These are phyloP conservation scores for Drosophila aldrichi DNA, from an alignment of 2,888 invertebrate species.

Conservation along the genomic window DNA sequence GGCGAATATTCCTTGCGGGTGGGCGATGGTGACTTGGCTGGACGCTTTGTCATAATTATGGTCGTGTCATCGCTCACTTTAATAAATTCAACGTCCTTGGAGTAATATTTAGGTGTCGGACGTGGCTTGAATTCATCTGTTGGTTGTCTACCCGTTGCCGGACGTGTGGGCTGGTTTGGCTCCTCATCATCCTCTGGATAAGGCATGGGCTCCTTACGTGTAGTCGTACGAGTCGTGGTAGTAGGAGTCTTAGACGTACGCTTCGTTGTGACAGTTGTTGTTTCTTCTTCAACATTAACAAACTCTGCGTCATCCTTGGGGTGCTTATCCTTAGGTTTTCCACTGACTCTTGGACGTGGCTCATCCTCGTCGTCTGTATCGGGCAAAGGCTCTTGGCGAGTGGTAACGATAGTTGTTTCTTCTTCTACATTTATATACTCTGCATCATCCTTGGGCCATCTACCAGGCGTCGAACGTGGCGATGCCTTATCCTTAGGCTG, in stretches of 20 bases:
- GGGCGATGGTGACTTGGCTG: conserved; percentile 48
- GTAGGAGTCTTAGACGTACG: background rate
- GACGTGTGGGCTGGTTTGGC: background rate
- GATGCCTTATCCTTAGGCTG: background rate
- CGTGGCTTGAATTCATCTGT: conserved; percentile 8
- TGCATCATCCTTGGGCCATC: background rate
- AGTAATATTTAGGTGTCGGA: conserved; percentile 4
- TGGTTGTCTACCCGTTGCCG: background rate
- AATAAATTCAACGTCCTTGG: conserved; percentile 42
- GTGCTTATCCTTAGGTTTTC: background rate
- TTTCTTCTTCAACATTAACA: background rate
- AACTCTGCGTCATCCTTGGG: conserved; percentile 4
- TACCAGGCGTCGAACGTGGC: background rate
- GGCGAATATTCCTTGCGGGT: conserved; percentile 33
- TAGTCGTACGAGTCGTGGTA: background rate
- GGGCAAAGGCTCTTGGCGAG: conserved; percentile 7
- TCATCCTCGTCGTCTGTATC: conserved; percentile 8
- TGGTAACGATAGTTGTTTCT: background rate
- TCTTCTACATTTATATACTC: background rate
- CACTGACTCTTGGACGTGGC: background rate
- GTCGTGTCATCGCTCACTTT: conserved; percentile 57
- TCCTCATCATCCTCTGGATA: background rate
- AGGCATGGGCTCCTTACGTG: conserved; percentile 1
- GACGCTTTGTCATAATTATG: conserved; percentile 49
- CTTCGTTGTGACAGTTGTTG: background rate